Conservation (phyloP, 2,797 vertebrate species). For the Darevskia mixta region DNA sequence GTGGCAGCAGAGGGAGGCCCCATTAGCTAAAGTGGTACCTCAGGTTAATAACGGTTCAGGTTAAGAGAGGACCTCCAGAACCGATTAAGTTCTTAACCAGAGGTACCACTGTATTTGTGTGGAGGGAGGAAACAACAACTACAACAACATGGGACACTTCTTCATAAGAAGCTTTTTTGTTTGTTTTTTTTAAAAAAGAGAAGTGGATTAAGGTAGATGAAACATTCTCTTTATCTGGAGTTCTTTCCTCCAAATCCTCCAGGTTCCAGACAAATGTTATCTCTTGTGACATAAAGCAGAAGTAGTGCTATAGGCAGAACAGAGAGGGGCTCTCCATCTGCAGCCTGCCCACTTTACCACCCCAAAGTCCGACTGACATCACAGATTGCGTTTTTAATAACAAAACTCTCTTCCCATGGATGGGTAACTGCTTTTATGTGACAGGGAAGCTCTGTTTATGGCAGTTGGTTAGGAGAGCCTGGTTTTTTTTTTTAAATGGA, state of each 20-base stretch:
- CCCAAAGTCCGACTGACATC: not conserved
- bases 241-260: slow-evolving; percentile 2
- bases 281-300: not conserved
- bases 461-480: not conserved
- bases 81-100: too few species aligned
- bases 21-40: too few species aligned
- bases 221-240: not conserved
- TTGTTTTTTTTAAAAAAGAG: not conserved
- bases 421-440: not conserved
- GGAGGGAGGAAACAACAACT: not conserved
- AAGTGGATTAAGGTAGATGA: not conserved
- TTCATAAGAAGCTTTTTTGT: not conserved
- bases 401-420: not conserved
- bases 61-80: too few species aligned
- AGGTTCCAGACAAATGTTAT: not conserved
- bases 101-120: not conserved
- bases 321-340: not conserved
- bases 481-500: not conserved
- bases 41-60: too few species aligned
- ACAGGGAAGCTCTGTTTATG: not conserved
- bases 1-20: too few species aligned
- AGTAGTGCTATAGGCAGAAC: not conserved
- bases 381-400: not conserved
- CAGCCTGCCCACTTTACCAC: not conserved
- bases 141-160: not conserved